These are phyloP conservation scores for Xenopus laevis DNA, from an alignment of 2,113 vertebrate genomes.

Conservation along the genomic window DNA sequence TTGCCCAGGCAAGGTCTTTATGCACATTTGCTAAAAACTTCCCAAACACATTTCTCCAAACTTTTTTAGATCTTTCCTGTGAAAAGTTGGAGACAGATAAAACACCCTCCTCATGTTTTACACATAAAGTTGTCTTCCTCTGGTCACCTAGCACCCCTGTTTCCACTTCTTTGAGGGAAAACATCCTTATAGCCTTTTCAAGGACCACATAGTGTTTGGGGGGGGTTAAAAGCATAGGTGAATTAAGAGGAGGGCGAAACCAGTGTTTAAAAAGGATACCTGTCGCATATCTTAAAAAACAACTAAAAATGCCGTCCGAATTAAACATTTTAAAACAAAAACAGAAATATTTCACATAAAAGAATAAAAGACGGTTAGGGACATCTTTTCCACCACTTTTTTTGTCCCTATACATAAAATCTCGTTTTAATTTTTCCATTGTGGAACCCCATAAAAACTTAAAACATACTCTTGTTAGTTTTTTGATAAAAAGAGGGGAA, in stretches of 20 bases:
- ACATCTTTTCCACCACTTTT: background rate
- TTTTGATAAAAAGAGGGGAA: too few relatives aligned
- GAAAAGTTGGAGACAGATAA: too few relatives aligned
- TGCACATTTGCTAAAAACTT: background rate
- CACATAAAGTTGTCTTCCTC: too few relatives aligned
- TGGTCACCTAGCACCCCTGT: too few relatives aligned
- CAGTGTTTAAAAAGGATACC: too few relatives aligned
- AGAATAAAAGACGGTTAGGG: background rate
- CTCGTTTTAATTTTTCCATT: background rate
- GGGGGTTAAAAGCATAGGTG: too few relatives aligned
- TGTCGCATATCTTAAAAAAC: too few relatives aligned
- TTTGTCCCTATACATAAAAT: background rate
- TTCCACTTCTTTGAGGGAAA: background rate
- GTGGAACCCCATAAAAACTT: background rate
- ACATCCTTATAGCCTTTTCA: background rate
- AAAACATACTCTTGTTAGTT: too few relatives aligned
- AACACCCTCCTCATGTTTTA: too few relatives aligned
- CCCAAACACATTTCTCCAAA: too few relatives aligned
- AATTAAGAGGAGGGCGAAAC: too few relatives aligned
- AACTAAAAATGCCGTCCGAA: background rate
- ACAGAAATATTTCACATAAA: background rate
- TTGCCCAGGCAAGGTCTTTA: background rate
- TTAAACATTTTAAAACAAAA: background rate
- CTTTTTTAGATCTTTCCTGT: too few relatives aligned
- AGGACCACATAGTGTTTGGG: background rate